These are phyloP conservation scores for Cybosia mesomella DNA, from an alignment of 2,888 invertebrate genomes.

Conservation along the genomic window DNA sequence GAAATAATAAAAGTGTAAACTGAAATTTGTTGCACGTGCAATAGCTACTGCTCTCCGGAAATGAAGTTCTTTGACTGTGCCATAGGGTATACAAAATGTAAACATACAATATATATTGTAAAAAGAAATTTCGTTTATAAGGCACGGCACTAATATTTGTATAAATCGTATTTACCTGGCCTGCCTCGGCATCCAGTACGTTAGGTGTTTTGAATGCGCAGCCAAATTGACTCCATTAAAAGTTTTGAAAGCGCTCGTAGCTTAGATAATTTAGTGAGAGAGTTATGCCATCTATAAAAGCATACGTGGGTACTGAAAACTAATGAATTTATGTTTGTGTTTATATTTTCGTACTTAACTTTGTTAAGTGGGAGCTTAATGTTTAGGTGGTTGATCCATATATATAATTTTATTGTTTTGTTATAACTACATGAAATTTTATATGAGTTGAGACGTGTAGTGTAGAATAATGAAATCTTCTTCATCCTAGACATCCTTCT, in stretches of 20 bases:
- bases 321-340: slow-evolving; percentile 77
- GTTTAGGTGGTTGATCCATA: slow-evolving; percentile 29
- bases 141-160: slow-evolving; percentile 72
- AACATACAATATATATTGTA: slow-evolving; percentile 51
- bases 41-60: slow-evolving; percentile 39
- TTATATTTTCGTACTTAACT: slow-evolving; percentile 60
- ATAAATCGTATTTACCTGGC: slow-evolving; percentile 77
- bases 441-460: not conserved
- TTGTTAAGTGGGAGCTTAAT: slow-evolving; percentile 54
- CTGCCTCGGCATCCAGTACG: slow-evolving; percentile 65
- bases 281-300: slow-evolving; percentile 81
- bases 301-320: slow-evolving; percentile 75
- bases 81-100: slow-evolving; percentile 50
- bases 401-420: slow-evolving; percentile 12
- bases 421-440: not conserved
- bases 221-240: slow-evolving; percentile 86
- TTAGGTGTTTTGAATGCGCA: slow-evolving; percentile 82
- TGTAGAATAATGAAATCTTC: too few relatives aligned
- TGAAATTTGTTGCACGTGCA: slow-evolving; percentile 36
- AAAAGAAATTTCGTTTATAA: slow-evolving; percentile 61
- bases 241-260: slow-evolving; percentile 84
- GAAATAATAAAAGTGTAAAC: slow-evolving; percentile 52
- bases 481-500: too few relatives aligned
- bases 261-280: slow-evolving; percentile 84
- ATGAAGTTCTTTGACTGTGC: slow-evolving; percentile 51